These are phyloP conservation scores for Brachyrhaphis roseni DNA, from an alignment of 2,797 vertebrate species.

Conservation along the genomic window DNA sequence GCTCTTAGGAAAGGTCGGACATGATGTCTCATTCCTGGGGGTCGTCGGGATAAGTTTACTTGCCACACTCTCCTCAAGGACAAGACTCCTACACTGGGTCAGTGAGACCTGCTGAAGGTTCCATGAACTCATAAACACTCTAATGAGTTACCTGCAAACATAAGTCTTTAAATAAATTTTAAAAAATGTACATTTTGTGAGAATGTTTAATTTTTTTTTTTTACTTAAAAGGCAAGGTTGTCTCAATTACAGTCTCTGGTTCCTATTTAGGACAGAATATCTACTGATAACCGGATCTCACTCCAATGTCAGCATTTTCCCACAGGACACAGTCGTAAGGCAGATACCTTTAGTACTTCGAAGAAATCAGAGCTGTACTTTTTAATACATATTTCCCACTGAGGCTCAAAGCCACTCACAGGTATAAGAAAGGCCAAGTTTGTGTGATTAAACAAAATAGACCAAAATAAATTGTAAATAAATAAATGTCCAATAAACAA, in stretches of 20 bases:
- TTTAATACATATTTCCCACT: background rate
- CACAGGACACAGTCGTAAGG: background rate
- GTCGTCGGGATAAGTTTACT: conserved; percentile 73
- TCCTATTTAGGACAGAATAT: background rate
- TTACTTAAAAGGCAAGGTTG: background rate
- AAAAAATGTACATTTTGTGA: background rate
- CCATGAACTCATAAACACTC: conserved; percentile 31
- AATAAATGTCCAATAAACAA: background rate
- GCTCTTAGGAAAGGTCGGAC: conserved; percentile 56
- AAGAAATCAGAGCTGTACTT: background rate
- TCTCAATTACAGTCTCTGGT: background rate
- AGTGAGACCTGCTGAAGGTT: conserved; percentile 65
- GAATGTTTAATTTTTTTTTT: background rate
- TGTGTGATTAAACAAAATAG: background rate
- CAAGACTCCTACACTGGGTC: conserved; percentile 52
- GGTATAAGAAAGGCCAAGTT: background rate
- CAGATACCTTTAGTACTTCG: background rate
- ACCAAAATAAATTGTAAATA: background rate
- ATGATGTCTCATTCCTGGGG: conserved; percentile 66
- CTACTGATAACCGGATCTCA: background rate
- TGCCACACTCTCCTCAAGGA: conserved; percentile 66
- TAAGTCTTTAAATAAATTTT: background rate
- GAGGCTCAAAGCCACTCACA: background rate
- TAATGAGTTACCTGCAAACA: background rate
- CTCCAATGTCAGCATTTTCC: background rate